These are phyloP conservation scores for Grammomys surdaster DNA, from an alignment of 2,113 vertebrate genomes.

Conservation along the genomic window DNA sequence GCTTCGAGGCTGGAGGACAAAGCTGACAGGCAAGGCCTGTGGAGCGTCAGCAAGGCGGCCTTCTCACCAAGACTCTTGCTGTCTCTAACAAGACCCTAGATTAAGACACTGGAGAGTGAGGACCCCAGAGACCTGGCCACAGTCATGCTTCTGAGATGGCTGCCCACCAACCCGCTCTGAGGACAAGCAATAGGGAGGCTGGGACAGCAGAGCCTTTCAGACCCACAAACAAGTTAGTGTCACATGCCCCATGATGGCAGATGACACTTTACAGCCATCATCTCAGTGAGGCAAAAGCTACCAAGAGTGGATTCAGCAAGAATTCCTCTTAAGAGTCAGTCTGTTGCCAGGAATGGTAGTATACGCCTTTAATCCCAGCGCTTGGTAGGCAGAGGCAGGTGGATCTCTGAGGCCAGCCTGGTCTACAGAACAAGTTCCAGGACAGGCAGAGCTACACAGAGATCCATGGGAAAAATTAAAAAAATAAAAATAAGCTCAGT, in stretches of 20 bases:
- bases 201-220: neutral
- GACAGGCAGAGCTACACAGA: neutral
- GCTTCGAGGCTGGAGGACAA: neutral
- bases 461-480: neutral
- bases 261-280: neutral
- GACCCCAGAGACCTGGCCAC: neutral
- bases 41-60: neutral
- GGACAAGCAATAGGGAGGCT: neutral
- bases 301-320: fast-evolving
- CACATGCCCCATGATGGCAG: neutral
- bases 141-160: neutral
- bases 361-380: neutral
- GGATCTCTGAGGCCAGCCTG: neutral
- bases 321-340: neutral
- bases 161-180: neutral
- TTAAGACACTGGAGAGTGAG: neutral
- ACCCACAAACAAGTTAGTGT: neutral
- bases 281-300: neutral
- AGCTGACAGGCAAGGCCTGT: neutral
- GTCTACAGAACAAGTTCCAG: neutral
- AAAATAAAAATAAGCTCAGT: neutral
- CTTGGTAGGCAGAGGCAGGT: neutral
- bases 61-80: too few species aligned
- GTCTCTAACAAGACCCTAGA: neutral
- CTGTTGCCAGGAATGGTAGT: fast-evolving